Percentiles rank a stretch among this genome's conserved stretches.
Conservation (phyloP, 2,797 vertebrate species). For the Halcyon badia region DNA sequence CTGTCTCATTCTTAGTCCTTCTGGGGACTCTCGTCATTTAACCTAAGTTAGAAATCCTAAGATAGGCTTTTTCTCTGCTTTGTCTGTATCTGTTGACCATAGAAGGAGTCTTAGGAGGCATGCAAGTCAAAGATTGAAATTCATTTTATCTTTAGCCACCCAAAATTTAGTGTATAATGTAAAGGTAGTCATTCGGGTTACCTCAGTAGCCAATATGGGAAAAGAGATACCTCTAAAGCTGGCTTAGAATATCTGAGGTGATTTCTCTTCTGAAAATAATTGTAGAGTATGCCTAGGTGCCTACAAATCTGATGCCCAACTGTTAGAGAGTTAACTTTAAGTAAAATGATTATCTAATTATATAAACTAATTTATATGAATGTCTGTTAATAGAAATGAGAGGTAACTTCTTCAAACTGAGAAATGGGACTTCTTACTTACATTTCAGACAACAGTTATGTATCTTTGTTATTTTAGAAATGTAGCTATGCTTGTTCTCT, state of each 20-base stretch:
- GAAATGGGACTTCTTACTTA: background rate
- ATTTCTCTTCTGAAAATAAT: background rate
- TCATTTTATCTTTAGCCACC: background rate
- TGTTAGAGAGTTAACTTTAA: background rate
- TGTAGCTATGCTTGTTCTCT: background rate
- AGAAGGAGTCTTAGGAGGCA: background rate
- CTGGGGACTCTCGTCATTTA: background rate
- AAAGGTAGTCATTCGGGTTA: background rate
- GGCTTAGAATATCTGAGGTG: background rate
- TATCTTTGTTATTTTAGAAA: background rate
- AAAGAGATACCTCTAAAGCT: background rate
- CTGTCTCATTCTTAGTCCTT: background rate
- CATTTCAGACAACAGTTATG: background rate
- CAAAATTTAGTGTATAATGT: background rate
- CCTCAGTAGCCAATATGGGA: background rate
- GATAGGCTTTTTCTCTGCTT: background rate
- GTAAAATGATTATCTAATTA: background rate
- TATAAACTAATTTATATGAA: background rate
- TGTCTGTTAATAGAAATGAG: background rate
- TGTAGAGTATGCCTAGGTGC: background rate
- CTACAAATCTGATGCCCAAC: background rate
- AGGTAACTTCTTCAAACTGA: background rate
- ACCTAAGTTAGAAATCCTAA: background rate
- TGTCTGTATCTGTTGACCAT: fast-evolving
- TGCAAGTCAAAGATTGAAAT: background rate